Conservation (phyloP, 2,113 vertebrate species). For the Saguinus imperator region DNA sequence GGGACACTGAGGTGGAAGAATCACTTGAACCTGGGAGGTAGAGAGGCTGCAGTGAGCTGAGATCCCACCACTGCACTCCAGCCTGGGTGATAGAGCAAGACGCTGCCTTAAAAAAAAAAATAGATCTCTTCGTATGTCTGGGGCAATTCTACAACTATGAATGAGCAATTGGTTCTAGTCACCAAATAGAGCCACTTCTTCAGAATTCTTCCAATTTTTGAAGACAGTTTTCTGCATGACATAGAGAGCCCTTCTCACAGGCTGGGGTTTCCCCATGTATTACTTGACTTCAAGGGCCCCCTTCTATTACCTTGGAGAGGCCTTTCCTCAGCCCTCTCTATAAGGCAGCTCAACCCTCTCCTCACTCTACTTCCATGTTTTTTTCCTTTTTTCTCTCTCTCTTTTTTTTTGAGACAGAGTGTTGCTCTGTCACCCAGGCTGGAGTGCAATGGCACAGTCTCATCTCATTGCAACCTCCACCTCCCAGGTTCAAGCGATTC, state of each 20-base stretch:
- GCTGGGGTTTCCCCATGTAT: background rate
- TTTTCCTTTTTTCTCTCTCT: background rate
- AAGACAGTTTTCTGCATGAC: background rate
- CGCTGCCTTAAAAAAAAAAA: background rate
- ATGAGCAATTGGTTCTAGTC: background rate
- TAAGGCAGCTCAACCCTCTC: background rate
- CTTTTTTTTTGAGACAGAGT: too few species aligned
- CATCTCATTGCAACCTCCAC: too few species aligned
- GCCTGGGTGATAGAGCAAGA: too few species aligned
- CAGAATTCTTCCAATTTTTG: background rate
- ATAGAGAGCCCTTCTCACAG: background rate
- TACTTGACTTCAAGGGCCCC: background rate
- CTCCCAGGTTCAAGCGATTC: too few species aligned
- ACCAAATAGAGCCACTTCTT: background rate
- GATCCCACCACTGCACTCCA: too few species aligned
- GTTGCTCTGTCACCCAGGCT: too few species aligned
- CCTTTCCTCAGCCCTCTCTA: background rate
- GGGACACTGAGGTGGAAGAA: too few species aligned
- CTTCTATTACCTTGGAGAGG: background rate
- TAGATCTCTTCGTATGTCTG: background rate
- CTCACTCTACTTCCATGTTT: background rate
- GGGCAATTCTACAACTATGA: background rate
- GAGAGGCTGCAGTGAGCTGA: too few species aligned
- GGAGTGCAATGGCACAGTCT: too few species aligned
- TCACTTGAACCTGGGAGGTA: too few species aligned